Percentiles rank a stretch among this genome's conserved stretches.
phyloP scores from a whole-genome alignment of 1,140 invertebrate species.

The Penaeus japonicus region DNA sequence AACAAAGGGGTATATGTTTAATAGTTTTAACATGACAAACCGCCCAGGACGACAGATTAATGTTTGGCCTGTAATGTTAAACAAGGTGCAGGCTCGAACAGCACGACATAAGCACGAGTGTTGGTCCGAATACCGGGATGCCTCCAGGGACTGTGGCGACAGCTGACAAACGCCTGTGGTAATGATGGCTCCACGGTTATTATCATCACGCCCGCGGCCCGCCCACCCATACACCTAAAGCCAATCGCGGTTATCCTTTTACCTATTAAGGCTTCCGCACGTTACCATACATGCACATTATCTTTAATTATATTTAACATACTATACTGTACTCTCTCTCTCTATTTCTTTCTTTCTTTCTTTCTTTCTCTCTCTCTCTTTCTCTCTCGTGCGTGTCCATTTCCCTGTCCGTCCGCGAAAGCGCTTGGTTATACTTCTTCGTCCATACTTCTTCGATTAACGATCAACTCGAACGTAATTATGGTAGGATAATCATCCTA shows the following conservation, averaged over 20 bases:
- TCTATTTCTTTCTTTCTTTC: neutral
- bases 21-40: too few relatives aligned
- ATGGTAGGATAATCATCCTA: too few relatives aligned
- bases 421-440: too few relatives aligned
- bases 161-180: neutral
- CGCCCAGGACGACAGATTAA: too few relatives aligned
- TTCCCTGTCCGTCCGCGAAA: neutral
- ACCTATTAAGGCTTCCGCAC: neutral
- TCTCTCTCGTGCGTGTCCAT: neutral
- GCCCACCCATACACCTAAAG: neutral
- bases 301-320: neutral
- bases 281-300: neutral
- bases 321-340: neutral
- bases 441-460: too few relatives aligned
- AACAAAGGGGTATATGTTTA: too few relatives aligned
- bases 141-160: neutral
- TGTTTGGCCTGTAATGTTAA: too few relatives aligned
- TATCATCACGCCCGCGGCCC: constrained; percentile 2
- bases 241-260: neutral
- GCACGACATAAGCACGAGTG: neutral
- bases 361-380: neutral
- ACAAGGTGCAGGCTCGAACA: neutral
- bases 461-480: too few relatives aligned
- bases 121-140: neutral
- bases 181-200: constrained; percentile 2